A percentile compares a stretch with the other conserved stretches of the same genome.
phyloP scores from a whole-genome alignment of 2,797 vertebrate genomes.

The Xenops minutus region DNA sequence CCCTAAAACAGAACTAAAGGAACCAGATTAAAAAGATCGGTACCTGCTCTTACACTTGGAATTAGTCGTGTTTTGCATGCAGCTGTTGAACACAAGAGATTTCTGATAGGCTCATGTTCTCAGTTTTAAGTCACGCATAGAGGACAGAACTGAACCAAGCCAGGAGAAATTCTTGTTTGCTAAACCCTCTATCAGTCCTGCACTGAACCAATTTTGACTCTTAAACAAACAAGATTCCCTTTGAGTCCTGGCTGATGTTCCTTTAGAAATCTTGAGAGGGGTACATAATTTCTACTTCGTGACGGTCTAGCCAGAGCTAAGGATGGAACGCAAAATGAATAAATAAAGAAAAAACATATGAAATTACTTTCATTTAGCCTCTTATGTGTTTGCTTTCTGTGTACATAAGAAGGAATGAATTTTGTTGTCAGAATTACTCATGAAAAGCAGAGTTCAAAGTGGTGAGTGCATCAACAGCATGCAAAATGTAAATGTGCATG shows the following conservation, averaged over 20 bases:
- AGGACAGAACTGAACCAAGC: not conserved
- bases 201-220: not conserved
- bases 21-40: not conserved
- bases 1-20: not conserved
- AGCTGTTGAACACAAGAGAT: not conserved
- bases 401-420: not conserved
- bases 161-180: not conserved
- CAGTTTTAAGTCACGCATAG: not conserved
- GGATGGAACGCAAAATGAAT: not conserved
- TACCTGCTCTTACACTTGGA: not conserved
- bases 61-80: not conserved
- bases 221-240: not conserved
- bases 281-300: not conserved
- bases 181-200: not conserved
- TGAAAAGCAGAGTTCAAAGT: conserved; percentile 8
- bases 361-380: not conserved
- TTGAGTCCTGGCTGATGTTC: not conserved
- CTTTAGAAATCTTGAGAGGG: not conserved
- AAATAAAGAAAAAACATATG: not conserved
- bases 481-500: conserved; percentile 48
- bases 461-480: not conserved
- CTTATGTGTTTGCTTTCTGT: not conserved
- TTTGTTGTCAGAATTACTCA: not conserved
- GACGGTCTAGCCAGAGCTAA: not conserved
- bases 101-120: not conserved